These are phyloP conservation scores for Pelvicachromis taeniatus DNA, from an alignment of 2,113 vertebrate species.

Conservation along the genomic window DNA sequence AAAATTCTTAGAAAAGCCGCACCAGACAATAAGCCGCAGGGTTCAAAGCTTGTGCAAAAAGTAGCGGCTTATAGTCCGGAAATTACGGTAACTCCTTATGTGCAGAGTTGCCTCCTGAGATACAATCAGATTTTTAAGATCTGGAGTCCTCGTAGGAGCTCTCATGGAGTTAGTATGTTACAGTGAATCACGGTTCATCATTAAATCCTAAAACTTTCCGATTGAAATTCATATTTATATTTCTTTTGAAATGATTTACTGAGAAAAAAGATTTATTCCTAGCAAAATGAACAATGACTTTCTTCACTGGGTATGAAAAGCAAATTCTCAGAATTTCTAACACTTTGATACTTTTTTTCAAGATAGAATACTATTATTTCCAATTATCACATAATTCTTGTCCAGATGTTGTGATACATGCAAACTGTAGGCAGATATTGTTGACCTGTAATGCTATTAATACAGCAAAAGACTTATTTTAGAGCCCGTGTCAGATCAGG, in stretches of 20 bases:
- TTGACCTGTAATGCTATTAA: neutral
- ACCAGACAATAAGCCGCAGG: too few species aligned
- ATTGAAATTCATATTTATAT: neutral
- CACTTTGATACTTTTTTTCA: neutral
- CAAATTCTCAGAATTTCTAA: neutral
- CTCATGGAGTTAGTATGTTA: neutral
- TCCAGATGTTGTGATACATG: neutral
- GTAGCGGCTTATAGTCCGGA: too few species aligned
- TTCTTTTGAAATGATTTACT: neutral
- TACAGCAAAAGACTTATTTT: neutral
- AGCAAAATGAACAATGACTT: neutral
- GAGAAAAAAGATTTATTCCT: neutral
- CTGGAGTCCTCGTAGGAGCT: neutral
- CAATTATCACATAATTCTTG: neutral
- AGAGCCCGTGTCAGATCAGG: neutral
- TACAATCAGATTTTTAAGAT: neutral
- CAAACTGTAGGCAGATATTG: neutral
- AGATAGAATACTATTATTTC: neutral
- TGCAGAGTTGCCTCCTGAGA: neutral
- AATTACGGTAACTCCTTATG: too few species aligned
- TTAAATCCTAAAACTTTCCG: neutral
- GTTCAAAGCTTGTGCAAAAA: too few species aligned
- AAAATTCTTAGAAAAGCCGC: too few species aligned
- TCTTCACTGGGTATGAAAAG: neutral
- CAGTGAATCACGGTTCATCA: neutral